Conservation (phyloP, 2,113 vertebrate species). For the Myrmecobius fasciatus region DNA sequence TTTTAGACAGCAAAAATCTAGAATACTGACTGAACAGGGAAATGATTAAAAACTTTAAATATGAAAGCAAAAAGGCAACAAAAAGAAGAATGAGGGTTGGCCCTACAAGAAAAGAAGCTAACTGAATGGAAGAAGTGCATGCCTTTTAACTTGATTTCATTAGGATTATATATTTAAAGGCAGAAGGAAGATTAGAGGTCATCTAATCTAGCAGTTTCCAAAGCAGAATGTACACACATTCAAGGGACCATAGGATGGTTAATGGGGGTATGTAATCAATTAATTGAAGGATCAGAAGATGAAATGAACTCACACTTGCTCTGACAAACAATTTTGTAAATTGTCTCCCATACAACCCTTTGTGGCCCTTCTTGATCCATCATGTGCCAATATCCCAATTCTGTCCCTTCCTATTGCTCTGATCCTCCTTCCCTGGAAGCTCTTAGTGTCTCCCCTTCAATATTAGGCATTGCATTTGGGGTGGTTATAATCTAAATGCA, state of each 20-base stretch:
- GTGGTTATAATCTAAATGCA: neutral
- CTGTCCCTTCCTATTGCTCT: too few species aligned
- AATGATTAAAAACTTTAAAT: neutral
- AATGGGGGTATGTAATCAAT: neutral
- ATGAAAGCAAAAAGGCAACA: neutral
- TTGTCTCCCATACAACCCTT: neutral
- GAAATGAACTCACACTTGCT: neutral
- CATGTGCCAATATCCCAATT: neutral
- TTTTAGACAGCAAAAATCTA: neutral
- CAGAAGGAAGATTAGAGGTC: neutral
- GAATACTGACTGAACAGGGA: neutral
- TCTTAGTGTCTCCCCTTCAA: neutral
- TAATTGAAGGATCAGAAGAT: neutral
- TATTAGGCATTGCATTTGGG: neutral
- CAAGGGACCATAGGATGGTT: neutral
- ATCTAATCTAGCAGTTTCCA: neutral
- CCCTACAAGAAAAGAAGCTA: neutral
- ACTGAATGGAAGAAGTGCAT: neutral
- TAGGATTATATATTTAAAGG: neutral
- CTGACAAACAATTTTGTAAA: neutral
- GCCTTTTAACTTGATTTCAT: neutral
- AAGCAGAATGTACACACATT: neutral
- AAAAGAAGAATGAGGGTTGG: neutral
- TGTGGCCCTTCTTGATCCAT: neutral
- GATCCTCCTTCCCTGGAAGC: neutral